A percentile compares a stretch with the other conserved stretches of the same genome.
Evolutionary conservation across 2,888 invertebrate genomes (phyloP).

Genomic region (Diarsia rubi): DNA sequence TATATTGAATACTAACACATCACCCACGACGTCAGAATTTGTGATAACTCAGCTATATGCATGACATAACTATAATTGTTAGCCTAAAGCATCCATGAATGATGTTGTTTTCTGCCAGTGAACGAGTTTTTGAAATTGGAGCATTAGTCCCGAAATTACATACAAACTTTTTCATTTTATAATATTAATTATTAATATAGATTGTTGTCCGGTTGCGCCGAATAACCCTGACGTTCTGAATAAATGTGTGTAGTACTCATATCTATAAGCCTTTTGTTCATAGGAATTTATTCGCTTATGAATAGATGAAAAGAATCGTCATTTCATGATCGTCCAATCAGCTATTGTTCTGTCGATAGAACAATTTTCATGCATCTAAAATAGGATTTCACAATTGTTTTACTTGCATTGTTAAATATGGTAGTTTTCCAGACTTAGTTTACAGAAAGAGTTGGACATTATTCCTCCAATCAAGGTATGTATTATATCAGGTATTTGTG

Average conservation of each 20-base stretch:
- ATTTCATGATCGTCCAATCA: constrained; percentile 1
- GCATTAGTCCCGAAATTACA: too few relatives aligned
- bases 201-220: neutral
- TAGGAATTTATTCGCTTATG: constrained; percentile 2
- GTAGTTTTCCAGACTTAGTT: neutral
- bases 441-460: neutral
- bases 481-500: neutral
- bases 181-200: too few relatives aligned
- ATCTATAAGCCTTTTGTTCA: constrained; percentile 5
- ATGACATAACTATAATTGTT: too few relatives aligned
- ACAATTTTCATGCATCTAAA: neutral
- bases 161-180: too few relatives aligned
- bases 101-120: too few relatives aligned
- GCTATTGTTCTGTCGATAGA: neutral
- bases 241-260: neutral
- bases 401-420: neutral
- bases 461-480: neutral
- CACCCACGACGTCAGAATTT: too few relatives aligned
- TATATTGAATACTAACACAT: too few relatives aligned
- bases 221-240: neutral
- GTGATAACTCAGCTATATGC: too few relatives aligned
- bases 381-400: neutral
- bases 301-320: constrained; percentile 3
- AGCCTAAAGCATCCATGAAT: too few relatives aligned
- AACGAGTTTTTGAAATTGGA: too few relatives aligned